These are phyloP conservation scores for Euproctis similis DNA, from an alignment of 2,888 invertebrate species.

Conservation along the genomic window DNA sequence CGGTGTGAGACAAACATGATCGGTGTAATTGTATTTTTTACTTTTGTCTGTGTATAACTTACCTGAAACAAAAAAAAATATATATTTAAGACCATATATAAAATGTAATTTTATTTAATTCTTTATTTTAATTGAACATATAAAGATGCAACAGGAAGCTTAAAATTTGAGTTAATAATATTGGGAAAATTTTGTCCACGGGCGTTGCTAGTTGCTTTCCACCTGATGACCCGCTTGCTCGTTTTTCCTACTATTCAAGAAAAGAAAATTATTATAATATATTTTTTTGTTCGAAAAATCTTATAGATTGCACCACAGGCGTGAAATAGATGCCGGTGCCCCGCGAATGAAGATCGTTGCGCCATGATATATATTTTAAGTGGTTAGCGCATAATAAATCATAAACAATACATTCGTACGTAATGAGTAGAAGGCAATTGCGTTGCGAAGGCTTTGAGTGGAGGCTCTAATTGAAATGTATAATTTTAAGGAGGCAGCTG, in stretches of 20 bases:
- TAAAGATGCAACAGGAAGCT: too few species aligned
- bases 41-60: conserved; percentile 11
- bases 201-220: too few species aligned
- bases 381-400: conserved; percentile 48
- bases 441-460: conserved; percentile 4
- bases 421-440: conserved; percentile 31
- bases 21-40: background rate
- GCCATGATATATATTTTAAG: conserved; percentile 51
- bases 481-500: too few species aligned
- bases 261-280: background rate
- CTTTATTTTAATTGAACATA: too few species aligned
- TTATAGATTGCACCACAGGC: conserved; percentile 16
- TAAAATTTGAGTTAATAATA: too few species aligned
- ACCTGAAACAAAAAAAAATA: conserved; percentile 20
- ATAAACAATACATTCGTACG: conserved; percentile 40
- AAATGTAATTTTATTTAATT: too few species aligned
- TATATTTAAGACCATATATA: too few species aligned
- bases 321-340: conserved; percentile 29
- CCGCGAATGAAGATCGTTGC: conserved; percentile 52
- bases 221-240: too few species aligned
- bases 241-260: background rate
- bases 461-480: conserved; percentile 8
- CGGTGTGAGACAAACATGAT: conserved; percentile 15
- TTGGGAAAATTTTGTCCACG: too few species aligned
- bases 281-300: conserved; percentile 1